These are phyloP conservation scores for Caenorhabditis sp. DNA, from an alignment of 2,888 invertebrate species.

Conservation along the genomic window DNA sequence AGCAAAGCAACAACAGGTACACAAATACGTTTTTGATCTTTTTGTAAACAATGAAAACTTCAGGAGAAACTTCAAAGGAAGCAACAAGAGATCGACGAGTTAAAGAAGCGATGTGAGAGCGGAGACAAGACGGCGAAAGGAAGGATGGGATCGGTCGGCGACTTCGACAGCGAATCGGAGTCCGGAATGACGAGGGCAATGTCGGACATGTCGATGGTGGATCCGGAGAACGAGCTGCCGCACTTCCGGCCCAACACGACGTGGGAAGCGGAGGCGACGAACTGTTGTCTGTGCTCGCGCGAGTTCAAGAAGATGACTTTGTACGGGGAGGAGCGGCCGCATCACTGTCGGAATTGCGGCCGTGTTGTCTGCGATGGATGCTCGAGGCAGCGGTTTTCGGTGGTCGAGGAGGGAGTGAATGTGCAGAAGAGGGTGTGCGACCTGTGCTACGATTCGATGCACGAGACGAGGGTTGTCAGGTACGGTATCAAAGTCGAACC, in stretches of 20 bases:
- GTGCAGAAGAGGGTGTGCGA: constrained; percentile 57
- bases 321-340: constrained; percentile 48
- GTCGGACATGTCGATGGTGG: constrained; percentile 53
- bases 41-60: background rate
- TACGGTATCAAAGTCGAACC: constrained; percentile 3
- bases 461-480: constrained; percentile 18
- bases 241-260: constrained; percentile 23
- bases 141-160: background rate
- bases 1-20: constrained; percentile 8
- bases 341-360: constrained; percentile 65
- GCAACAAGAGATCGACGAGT: constrained; percentile 6
- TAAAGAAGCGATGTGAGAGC: background rate
- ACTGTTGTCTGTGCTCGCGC: constrained; percentile 49
- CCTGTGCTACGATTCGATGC: constrained; percentile 62
- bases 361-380: constrained; percentile 60
- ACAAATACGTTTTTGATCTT: background rate
- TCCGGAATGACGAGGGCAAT: background rate
- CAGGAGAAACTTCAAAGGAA: constrained; percentile 17
- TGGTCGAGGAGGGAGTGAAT: constrained; percentile 54
- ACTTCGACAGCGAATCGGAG: constrained; percentile 5
- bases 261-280: constrained; percentile 29
- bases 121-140: no score
- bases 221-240: constrained; percentile 36
- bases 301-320: constrained; percentile 31
- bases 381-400: constrained; percentile 45